A percentile compares a stretch with the other conserved stretches of the same genome.
These are phyloP conservation scores for Mustelus asterias DNA, from an alignment of 2,113 vertebrate species.

Conservation along the genomic window DNA sequence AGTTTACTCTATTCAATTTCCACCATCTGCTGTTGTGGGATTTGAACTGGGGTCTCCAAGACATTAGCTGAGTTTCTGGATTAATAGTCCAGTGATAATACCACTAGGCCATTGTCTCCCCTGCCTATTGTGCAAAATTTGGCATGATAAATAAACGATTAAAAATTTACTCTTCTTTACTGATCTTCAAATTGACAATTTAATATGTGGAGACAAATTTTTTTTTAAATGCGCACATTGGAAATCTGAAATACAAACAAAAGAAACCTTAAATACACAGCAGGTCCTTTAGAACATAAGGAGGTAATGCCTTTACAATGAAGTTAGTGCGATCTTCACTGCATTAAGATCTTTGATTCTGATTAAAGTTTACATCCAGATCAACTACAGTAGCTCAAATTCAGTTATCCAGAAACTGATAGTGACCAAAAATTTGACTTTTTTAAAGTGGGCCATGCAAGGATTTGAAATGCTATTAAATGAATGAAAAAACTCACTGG, in stretches of 20 bases:
- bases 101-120: no score
- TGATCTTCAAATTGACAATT: not conserved
- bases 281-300: not conserved
- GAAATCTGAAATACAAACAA: not conserved
- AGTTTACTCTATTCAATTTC: no score
- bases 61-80: no score
- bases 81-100: no score
- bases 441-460: no score
- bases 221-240: not conserved
- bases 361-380: not conserved
- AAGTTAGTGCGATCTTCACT: not conserved
- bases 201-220: not conserved
- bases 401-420: no score
- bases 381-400: no score
- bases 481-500: no score
- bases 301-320: not conserved
- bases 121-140: not conserved
- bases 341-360: not conserved
- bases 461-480: no score
- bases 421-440: no score
- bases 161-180: not conserved
- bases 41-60: no score
- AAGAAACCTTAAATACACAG: not conserved
- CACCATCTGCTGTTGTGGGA: no score
- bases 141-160: not conserved